Conservation (phyloP, 2,113 vertebrate species). For the Halcyon senegalensis region DNA sequence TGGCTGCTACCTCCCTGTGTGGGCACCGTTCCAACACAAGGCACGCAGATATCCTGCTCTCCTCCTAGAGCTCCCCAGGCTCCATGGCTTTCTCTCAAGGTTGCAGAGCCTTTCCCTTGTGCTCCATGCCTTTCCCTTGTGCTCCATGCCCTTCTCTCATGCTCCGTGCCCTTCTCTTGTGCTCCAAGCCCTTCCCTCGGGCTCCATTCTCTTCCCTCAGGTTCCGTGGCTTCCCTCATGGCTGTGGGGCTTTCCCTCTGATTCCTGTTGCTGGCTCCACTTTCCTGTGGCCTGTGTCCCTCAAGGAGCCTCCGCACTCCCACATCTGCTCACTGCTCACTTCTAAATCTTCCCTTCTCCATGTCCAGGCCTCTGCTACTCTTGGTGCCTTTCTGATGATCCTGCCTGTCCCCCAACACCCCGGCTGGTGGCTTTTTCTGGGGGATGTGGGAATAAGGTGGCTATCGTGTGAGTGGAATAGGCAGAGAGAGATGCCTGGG, state of each 20-base stretch:
- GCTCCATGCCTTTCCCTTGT: neutral
- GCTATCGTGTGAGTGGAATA: neutral
- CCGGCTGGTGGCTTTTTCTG: neutral
- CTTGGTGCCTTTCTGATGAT: neutral
- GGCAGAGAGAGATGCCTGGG: neutral
- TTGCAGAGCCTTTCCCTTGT: neutral
- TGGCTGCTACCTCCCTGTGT: neutral
- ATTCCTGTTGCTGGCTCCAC: neutral
- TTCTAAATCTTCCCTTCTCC: neutral
- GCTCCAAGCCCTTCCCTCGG: neutral
- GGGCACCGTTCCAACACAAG: rapidly evolving
- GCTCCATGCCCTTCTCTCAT: neutral
- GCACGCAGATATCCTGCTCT: neutral
- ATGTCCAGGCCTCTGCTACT: neutral
- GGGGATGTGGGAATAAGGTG: neutral
- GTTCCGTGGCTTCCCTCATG: neutral
- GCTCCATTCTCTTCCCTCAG: neutral
- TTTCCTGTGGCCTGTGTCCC: neutral
- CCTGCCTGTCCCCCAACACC: neutral
- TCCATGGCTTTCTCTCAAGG: too few species aligned
- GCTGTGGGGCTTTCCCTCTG: neutral
- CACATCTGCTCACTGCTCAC: neutral
- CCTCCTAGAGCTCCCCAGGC: neutral
- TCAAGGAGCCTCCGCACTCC: neutral
- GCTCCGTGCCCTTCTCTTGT: too few species aligned